These are phyloP conservation scores for Aurelia coerulea DNA, from an alignment of 30 jellyfish, hydroid and myxozoan genomes.

Conservation along the genomic window DNA sequence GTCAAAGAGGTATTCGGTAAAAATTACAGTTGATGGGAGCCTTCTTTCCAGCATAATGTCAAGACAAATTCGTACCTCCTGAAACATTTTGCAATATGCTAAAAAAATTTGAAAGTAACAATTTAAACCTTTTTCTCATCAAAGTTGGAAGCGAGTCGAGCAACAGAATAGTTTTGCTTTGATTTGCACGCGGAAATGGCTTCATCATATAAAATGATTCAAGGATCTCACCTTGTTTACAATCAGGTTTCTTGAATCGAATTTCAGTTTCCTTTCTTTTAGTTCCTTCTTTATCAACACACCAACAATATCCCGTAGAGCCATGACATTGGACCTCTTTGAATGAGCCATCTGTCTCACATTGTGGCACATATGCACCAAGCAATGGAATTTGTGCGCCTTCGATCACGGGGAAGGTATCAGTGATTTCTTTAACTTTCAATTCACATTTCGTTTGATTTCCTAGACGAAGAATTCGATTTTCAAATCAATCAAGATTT, in stretches of 20 bases:
- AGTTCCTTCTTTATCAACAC: conserved; percentile 59
- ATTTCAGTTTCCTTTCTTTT: conserved; percentile 38
- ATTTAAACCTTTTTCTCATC: no score
- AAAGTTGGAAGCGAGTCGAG: no score
- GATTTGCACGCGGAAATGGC: no score
- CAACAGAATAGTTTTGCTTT: no score
- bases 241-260: conserved; percentile 51
- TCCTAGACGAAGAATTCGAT: background rate
- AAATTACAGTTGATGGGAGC: no score
- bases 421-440: conserved; percentile 1
- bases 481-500: no score
- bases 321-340: conserved; percentile 75
- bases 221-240: conserved; percentile 39
- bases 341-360: conserved; percentile 68
- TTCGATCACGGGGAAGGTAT: background rate
- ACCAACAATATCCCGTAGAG: conserved; percentile 78
- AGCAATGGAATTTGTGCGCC: conserved; percentile 17
- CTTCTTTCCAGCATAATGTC: no score
- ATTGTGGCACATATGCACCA: conserved; percentile 75
- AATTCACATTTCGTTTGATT: conserved; percentile 17
- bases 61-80: no score
- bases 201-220: no score
- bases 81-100: no score
- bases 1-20: no score
- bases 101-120: no score